These are phyloP conservation scores for Hypothenemus hampei DNA, from an alignment of 1,140 invertebrate species.

Conservation along the genomic window DNA sequence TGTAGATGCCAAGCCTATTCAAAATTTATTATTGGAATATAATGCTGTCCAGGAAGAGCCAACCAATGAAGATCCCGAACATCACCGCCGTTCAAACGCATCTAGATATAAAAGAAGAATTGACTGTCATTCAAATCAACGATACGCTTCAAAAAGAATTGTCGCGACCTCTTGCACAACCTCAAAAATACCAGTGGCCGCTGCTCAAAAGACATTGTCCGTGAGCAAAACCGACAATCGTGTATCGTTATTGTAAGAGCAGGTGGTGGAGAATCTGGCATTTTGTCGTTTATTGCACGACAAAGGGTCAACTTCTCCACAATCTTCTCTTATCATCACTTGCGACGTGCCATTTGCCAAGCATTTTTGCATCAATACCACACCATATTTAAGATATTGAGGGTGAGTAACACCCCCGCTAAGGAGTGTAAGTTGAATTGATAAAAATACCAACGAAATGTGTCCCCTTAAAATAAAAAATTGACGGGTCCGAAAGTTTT, in stretches of 20 bases:
- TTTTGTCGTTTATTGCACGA: conserved; percentile 48
- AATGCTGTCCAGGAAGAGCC: conserved; percentile 92
- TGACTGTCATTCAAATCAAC: conserved; percentile 71
- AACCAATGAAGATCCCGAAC: conserved; percentile 80
- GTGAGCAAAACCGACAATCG: conserved; percentile 37
- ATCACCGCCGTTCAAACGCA: conserved; percentile 79
- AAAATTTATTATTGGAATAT: conserved; percentile 89
- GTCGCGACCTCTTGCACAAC: background rate
- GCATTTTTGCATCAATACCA: no score
- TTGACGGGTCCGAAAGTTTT: no score
- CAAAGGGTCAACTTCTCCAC: conserved; percentile 60
- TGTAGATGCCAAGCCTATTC: conserved; percentile 79
- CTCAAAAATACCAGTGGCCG: conserved; percentile 36
- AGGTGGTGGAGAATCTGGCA: no score
- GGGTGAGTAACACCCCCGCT: no score
- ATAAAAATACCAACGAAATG: no score
- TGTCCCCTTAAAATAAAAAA: no score
- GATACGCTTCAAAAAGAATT: conserved; percentile 62
- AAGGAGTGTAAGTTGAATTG: no score
- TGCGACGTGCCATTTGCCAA: no score
- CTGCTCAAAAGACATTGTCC: conserved; percentile 49
- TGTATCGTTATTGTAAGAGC: no score
- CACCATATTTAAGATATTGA: no score
- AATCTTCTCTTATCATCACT: conserved; percentile 44
- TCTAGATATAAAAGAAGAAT: conserved; percentile 86